These are phyloP conservation scores for Enteromius unitaeniatus DNA, from an alignment of 2,797 vertebrate genomes.

Conservation along the genomic window DNA sequence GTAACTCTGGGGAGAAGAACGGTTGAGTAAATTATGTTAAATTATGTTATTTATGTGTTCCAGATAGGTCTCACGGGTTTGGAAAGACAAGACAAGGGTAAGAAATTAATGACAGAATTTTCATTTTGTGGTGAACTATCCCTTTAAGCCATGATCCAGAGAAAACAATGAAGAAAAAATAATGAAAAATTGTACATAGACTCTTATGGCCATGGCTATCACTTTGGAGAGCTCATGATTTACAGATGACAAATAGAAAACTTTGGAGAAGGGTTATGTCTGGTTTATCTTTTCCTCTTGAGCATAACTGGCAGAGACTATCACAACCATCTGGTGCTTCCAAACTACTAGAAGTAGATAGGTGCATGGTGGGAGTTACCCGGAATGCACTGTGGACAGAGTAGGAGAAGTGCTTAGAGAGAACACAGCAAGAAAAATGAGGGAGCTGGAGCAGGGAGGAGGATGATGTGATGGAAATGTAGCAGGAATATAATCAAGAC, in stretches of 20 bases:
- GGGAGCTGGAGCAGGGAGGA: neutral
- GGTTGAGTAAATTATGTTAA: too few species aligned
- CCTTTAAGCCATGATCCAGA: neutral
- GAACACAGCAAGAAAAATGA: slow-evolving; percentile 7
- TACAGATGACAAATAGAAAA: neutral
- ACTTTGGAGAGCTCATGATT: neutral
- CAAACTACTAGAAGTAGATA: slow-evolving; percentile 2
- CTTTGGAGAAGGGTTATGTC: neutral
- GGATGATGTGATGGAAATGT: neutral
- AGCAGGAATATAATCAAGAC: slow-evolving; percentile 12
- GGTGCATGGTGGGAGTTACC: slow-evolving; percentile 11
- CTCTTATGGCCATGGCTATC: neutral
- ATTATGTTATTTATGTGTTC: too few species aligned
- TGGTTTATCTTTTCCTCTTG: slow-evolving; percentile 7
- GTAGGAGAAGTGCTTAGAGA: neutral
- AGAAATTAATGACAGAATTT: too few species aligned
- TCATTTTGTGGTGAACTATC: too few species aligned
- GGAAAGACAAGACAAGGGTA: too few species aligned
- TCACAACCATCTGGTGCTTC: slow-evolving; percentile 19
- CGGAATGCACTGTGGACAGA: slow-evolving; percentile 15
- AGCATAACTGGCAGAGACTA: slow-evolving; percentile 18
- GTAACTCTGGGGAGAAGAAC: too few species aligned
- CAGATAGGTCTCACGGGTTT: too few species aligned
- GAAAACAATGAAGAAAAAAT: neutral
- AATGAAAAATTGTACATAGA: neutral